These are phyloP conservation scores for Drosophila borborema DNA, from an alignment of 2,888 invertebrate species.

Conservation along the genomic window DNA sequence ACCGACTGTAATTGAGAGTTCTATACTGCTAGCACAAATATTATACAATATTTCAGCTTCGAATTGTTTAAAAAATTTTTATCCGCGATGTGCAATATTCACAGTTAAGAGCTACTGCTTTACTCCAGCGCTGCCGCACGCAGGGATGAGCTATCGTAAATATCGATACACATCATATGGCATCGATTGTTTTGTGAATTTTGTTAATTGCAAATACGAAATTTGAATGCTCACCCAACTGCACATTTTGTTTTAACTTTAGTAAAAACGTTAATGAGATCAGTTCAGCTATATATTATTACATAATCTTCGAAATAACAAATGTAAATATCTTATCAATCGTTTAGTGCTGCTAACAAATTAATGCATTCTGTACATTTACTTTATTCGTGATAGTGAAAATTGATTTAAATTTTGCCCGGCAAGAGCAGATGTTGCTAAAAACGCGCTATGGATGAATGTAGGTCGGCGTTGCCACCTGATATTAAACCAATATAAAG, in stretches of 20 bases:
- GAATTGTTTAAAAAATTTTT: conserved; percentile 32
- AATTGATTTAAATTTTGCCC: conserved; percentile 21
- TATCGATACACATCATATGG: conserved; percentile 39
- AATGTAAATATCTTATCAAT: neutral
- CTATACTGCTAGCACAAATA: conserved; percentile 26
- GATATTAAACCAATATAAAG: conserved; percentile 45
- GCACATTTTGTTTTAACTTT: neutral
- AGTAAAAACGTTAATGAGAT: neutral
- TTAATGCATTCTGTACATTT: neutral
- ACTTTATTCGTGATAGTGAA: conserved; percentile 7
- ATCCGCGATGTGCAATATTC: conserved; percentile 11
- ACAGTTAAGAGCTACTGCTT: conserved; percentile 32
- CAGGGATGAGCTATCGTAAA: conserved; percentile 52
- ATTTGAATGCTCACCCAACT: conserved; percentile 9
- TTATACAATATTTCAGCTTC: conserved; percentile 33
- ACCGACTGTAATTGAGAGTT: conserved; percentile 8
- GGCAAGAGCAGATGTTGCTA: conserved; percentile 28
- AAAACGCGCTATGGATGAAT: conserved; percentile 30
- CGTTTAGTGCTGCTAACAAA: neutral
- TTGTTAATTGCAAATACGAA: conserved; percentile 18
- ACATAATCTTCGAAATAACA: conserved; percentile 3
- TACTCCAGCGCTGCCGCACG: conserved; percentile 40
- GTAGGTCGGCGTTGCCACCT: conserved; percentile 60
- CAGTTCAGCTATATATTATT: conserved; percentile 10
- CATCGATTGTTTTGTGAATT: conserved; percentile 34